Conservation (phyloP, 2,113 vertebrate genomes). For the Prolemur simus region DNA sequence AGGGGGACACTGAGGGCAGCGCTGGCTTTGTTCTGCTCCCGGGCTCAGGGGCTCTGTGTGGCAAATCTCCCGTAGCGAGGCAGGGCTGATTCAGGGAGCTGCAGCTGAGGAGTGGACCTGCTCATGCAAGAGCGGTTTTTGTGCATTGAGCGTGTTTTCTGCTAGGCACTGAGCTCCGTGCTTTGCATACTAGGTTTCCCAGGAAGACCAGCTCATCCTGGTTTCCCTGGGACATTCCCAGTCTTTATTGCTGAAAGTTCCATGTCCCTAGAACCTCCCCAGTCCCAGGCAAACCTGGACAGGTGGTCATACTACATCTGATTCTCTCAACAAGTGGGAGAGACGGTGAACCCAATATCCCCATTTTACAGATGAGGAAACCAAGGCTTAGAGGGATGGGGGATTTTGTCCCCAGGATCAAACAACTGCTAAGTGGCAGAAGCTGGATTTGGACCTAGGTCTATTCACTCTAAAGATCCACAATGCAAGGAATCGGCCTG, state of each 20-base stretch:
- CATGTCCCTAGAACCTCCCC: fast-evolving
- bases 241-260: neutral
- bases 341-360: fast-evolving
- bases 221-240: neutral
- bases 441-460: neutral
- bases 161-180: neutral
- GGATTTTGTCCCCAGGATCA: neutral
- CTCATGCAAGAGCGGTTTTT: neutral
- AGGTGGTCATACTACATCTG: neutral
- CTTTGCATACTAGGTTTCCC: neutral
- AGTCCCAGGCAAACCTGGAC: neutral
- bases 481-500: no score
- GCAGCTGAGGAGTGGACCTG: neutral
- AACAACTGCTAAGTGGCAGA: neutral
- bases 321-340: neutral
- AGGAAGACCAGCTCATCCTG: neutral
- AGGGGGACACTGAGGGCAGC: neutral
- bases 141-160: neutral
- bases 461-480: neutral
- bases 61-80: neutral
- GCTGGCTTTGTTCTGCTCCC: neutral
- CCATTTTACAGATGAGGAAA: neutral
- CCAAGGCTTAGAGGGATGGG: neutral
- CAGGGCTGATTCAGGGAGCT: neutral
- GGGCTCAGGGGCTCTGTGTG: neutral